phyloP scores from a whole-genome alignment of 2,888 invertebrate genomes.

The Drosophila atroscutellata region DNA sequence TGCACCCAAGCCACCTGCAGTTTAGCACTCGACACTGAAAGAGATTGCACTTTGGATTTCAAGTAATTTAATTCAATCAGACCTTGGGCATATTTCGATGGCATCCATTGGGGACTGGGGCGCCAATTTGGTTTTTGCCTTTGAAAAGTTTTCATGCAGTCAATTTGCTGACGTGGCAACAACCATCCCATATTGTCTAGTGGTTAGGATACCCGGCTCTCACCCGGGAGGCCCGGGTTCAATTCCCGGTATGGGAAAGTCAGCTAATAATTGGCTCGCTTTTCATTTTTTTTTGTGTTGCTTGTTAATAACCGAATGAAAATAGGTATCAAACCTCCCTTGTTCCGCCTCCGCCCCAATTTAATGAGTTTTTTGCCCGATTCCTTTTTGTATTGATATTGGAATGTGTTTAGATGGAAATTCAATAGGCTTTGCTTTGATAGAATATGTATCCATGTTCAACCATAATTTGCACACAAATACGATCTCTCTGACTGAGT shows the following conservation, averaged over 20 bases:
- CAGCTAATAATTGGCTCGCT: neutral
- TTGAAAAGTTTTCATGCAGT: conserved; percentile 1
- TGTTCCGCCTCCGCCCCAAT: neutral
- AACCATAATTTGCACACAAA: neutral
- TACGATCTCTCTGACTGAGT: neutral
- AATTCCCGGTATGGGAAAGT: conserved; percentile 73
- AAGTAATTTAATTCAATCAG: conserved; percentile 68
- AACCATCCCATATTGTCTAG: conserved; percentile 75
- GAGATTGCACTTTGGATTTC: conserved; percentile 53
- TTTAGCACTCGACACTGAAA: conserved; percentile 33
- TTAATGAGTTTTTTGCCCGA: neutral
- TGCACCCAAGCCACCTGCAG: conserved; percentile 9
- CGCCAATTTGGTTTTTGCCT: neutral
- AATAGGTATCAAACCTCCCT: neutral
- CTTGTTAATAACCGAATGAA: neutral
- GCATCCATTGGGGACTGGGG: neutral
- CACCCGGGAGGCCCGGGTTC: conserved; percentile 77
- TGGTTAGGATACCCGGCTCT: conserved; percentile 78
- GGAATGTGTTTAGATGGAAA: neutral
- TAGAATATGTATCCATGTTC: neutral
- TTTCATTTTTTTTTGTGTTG: conserved; percentile 4
- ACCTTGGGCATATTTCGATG: conserved; percentile 16
- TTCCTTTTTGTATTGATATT: neutral
- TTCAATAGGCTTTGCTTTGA: neutral
- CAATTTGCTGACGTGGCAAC: neutral